Conservation (phyloP, 2,888 invertebrate species). For the Elegia similella region DNA sequence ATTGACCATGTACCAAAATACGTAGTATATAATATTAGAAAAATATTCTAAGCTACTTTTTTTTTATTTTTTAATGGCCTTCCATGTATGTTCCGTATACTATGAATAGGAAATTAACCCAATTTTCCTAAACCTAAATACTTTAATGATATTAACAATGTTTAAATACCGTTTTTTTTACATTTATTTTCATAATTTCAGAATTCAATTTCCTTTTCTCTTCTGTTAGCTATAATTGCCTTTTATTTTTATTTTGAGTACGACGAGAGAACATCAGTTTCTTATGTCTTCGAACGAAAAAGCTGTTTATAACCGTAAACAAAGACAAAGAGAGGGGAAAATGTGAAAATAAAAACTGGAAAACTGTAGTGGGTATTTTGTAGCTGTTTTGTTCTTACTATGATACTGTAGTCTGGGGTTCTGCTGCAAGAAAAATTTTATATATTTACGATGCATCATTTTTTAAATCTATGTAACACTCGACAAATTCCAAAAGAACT, state of each 20-base stretch:
- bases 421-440: no score
- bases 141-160: no score
- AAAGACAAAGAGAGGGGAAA: constrained; percentile 3
- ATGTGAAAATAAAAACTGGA: constrained; percentile 16
- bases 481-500: no score
- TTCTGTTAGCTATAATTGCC: neutral
- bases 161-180: neutral
- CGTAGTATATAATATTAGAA: no score
- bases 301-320: constrained; percentile 11
- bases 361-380: constrained; percentile 14
- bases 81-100: no score
- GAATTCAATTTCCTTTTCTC: neutral
- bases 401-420: neutral
- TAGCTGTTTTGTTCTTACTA: constrained; percentile 17
- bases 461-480: no score
- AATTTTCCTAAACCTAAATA: no score
- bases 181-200: neutral
- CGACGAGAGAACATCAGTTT: neutral
- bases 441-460: no score
- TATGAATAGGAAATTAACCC: no score
- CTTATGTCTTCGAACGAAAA: constrained; percentile 12
- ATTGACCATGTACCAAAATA: no score
- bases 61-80: no score
- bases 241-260: neutral
- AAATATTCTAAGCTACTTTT: no score